These are phyloP conservation scores for Margaritifera margaritifera DNA, from an alignment of 2,888 invertebrate genomes.

Conservation along the genomic window DNA sequence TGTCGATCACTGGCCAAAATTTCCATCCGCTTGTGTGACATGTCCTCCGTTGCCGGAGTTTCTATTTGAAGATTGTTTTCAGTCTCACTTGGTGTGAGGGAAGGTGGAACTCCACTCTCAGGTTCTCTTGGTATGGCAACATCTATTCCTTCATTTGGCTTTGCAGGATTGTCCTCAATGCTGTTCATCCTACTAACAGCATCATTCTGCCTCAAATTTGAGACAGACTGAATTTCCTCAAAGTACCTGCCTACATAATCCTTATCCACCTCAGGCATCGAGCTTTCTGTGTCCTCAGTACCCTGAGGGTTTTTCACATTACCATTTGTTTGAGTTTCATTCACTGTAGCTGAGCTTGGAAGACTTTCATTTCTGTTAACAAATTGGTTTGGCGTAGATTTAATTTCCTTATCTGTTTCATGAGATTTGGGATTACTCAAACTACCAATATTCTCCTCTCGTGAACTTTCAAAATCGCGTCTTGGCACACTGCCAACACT, in stretches of 20 bases:
- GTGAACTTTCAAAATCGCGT: too few species aligned
- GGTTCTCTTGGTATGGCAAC: slow-evolving; percentile 13
- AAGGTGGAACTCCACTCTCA: slow-evolving; percentile 36
- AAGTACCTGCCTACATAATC: slow-evolving; percentile 66
- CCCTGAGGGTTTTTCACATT: slow-evolving; percentile 22
- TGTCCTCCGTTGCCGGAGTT: slow-evolving; percentile 46
- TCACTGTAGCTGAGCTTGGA: background rate
- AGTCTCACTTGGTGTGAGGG: slow-evolving; percentile 34
- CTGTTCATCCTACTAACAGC: slow-evolving; percentile 36
- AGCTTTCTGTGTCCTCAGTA: slow-evolving; percentile 41
- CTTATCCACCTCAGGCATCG: slow-evolving; percentile 60
- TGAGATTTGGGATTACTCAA: too few species aligned
- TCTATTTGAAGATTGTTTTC: slow-evolving; percentile 42
- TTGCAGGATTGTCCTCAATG: slow-evolving; percentile 25
- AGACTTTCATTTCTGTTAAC: background rate
- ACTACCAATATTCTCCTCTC: too few species aligned
- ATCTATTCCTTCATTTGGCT: slow-evolving; percentile 33
- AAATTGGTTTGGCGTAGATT: too few species aligned
- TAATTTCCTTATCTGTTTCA: too few species aligned
- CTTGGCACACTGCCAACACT: too few species aligned
- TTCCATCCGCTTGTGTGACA: slow-evolving; percentile 59
- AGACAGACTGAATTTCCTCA: slow-evolving; percentile 52
- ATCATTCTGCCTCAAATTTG: slow-evolving; percentile 31
- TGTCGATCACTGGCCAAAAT: slow-evolving; percentile 53
- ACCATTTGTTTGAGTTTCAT: background rate